Evolutionary conservation across 2,888 invertebrate genomes (phyloP), one percentile per base, ranked within the genome.

Genomic region (Parnassius orleans): DNA sequence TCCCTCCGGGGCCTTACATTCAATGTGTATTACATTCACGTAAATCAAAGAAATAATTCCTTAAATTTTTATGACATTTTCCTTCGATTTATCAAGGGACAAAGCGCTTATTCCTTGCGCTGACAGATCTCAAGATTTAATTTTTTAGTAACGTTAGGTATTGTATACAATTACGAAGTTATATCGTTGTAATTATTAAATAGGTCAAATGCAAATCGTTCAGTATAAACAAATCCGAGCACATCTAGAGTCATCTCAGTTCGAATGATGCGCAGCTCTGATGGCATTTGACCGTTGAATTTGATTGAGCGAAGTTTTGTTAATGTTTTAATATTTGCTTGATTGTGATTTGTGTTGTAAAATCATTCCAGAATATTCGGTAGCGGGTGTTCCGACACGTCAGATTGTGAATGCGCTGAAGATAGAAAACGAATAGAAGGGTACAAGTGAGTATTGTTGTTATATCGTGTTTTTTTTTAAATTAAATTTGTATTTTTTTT

Each of bases 371-470:
- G 90, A 67, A 73, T 88, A 67, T 89, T 90, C 65, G 86, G 80
- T 42, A 84, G 83, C 71, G 80, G 80, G 9, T 83, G 79, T 67
- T 90, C 81, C 53, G 93, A 87, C 72, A 86, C 81, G 74, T 93
- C 80, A 65, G 93, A 84, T 74, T 92, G 86, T 79, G 91, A 84
- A 71, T 82, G 73, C 67, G 81, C 74, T 66, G 84, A 83, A n/a
- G 81, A 82, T 0, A 74, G 73, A 44, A 73, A 75, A 56, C 69
- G 65, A n/a, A 71, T 67, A 11, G 63, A 60, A 41, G 65, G 52
- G 55, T 71, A 70, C 53, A 77, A 68, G 84, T 84, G 56, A 76
- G 75, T 75, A 12, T 5, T 54, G 58, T 51, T 19, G 10, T 15
- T 51, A 15, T 51, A n/a, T 53, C 9, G 60, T 41, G 61, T 61